Conservation (phyloP, 37 sponge, comb jelly and placozoan genomes). For the Mnemiopsis leidyi region DNA sequence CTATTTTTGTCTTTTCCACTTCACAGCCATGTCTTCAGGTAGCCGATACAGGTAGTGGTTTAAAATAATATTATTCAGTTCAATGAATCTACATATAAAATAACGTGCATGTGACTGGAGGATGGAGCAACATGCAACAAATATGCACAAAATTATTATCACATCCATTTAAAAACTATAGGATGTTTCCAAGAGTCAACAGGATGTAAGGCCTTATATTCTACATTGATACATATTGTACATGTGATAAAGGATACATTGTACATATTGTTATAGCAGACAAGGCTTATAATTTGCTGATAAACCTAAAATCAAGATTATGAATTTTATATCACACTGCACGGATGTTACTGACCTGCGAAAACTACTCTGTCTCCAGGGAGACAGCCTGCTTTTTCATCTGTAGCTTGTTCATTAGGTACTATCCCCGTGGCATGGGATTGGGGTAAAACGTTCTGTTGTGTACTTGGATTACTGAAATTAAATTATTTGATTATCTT, state of each 20-base stretch:
- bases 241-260: too few relatives aligned
- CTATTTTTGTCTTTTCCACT: too few relatives aligned
- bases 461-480: background rate
- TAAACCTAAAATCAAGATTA: too few relatives aligned
- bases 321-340: too few relatives aligned
- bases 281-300: too few relatives aligned
- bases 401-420: background rate
- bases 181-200: too few relatives aligned
- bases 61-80: background rate
- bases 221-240: too few relatives aligned
- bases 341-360: constrained; percentile 1
- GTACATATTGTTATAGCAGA: too few relatives aligned
- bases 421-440: constrained; percentile 35
- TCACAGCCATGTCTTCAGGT: too few relatives aligned
- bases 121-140: background rate
- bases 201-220: too few relatives aligned
- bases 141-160: background rate
- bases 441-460: constrained; percentile 5
- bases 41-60: background rate
- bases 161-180: too few relatives aligned
- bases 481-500: too few relatives aligned
- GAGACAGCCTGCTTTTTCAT: constrained; percentile 33
- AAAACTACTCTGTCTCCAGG: constrained; percentile 63
- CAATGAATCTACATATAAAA: background rate
- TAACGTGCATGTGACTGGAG: background rate